Evolutionary conservation across 2,888 invertebrate genomes (phyloP).

Genomic region (Nomada ruficornis): DNA sequence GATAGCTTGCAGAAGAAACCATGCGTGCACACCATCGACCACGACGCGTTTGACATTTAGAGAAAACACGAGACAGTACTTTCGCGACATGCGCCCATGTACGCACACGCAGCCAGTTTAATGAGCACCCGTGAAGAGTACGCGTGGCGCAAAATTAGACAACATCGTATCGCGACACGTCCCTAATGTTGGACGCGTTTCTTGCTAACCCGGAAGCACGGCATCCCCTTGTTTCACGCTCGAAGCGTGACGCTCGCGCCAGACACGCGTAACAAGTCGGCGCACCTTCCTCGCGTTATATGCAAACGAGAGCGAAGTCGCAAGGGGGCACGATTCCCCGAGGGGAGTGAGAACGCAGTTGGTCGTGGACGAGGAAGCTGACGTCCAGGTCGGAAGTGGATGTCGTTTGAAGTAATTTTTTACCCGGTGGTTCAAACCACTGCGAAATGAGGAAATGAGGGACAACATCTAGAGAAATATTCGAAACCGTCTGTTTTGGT

Average conservation of each 20-base stretch:
- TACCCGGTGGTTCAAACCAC: neutral
- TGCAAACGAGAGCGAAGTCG: conserved; percentile 28
- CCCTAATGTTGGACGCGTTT: conserved; percentile 62
- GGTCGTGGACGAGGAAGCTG: neutral
- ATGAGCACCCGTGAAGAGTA: conserved; percentile 44
- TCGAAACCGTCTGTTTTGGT: no score
- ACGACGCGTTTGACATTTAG: conserved; percentile 39
- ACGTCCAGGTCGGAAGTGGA: neutral
- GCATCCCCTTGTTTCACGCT: conserved; percentile 57
- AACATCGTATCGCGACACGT: conserved; percentile 63
- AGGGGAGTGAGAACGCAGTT: neutral
- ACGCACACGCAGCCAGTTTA: conserved; percentile 39
- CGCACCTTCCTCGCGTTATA: conserved; percentile 41
- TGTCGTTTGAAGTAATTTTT: neutral
- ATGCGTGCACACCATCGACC: neutral
- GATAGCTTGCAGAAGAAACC: neutral
- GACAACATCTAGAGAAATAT: no score
- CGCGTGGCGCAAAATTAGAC: conserved; percentile 57
- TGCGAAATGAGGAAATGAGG: neutral
- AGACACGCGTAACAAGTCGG: conserved; percentile 42
- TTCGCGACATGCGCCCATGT: neutral
- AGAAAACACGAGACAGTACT: conserved; percentile 48
- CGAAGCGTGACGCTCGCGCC: conserved; percentile 41
- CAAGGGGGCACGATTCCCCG: conserved; percentile 20
- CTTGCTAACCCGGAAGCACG: conserved; percentile 50